These are phyloP conservation scores for Papilio polytes DNA, from an alignment of 1,140 invertebrate species.

Conservation along the genomic window DNA sequence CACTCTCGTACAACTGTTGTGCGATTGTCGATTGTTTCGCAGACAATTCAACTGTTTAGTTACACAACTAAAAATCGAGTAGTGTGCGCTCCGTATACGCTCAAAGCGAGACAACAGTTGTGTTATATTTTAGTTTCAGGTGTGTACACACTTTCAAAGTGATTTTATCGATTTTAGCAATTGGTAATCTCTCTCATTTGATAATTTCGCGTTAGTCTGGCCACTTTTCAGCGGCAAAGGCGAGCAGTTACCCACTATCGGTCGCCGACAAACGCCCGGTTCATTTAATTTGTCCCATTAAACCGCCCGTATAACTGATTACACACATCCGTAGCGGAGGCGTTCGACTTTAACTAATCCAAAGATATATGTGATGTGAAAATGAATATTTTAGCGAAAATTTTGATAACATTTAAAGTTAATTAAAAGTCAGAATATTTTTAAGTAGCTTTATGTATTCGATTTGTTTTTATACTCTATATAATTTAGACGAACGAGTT, in stretches of 20 bases:
- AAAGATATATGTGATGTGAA: neutral
- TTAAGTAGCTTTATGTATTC: too few relatives aligned
- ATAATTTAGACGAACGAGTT: too few relatives aligned
- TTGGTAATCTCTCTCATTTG: neutral
- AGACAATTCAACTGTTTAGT: too few relatives aligned
- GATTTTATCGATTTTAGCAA: neutral
- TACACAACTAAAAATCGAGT: too few relatives aligned
- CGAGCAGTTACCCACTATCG: slow-evolving; percentile 39
- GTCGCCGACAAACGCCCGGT: slow-evolving; percentile 46
- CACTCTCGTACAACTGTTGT: too few relatives aligned
- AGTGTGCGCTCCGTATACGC: too few relatives aligned
- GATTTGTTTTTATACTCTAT: too few relatives aligned
- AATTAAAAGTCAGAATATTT: too few relatives aligned
- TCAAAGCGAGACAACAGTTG: too few relatives aligned
- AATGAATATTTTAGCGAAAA: neutral
- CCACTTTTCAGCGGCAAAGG: slow-evolving; percentile 2
- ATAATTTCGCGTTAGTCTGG: neutral
- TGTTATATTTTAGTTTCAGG: too few relatives aligned
- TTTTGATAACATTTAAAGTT: neutral
- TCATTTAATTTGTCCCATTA: slow-evolving; percentile 68
- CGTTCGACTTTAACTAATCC: slow-evolving; percentile 36
- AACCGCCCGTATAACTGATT: slow-evolving; percentile 67
- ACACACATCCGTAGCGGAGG: slow-evolving; percentile 57
- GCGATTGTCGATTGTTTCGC: too few relatives aligned
- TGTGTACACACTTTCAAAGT: neutral